Evolutionary conservation across 2,888 invertebrate genomes (phyloP).

Genomic region (Ichneumoninae sp.): DNA sequence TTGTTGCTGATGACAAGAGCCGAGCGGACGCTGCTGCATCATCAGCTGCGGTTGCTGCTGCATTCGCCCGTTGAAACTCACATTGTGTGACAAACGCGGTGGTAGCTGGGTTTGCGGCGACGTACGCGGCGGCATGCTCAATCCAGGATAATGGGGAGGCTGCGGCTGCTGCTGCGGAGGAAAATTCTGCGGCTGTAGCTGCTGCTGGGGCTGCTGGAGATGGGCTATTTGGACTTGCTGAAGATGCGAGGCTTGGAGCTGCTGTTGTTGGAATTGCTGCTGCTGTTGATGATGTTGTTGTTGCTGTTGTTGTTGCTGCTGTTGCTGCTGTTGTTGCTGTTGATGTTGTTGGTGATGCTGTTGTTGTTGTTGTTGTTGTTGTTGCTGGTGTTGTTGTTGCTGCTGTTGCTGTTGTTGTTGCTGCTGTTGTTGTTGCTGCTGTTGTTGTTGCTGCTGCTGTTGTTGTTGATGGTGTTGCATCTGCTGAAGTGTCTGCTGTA

Average conservation of each 20-base stretch:
- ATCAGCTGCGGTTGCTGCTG: conserved; percentile 77
- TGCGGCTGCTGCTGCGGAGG: conserved; percentile 77
- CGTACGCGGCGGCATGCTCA: conserved; percentile 80
- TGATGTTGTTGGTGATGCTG: conserved; percentile 81
- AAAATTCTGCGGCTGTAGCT: conserved; percentile 79
- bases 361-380: conserved; percentile 80
- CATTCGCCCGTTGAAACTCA: conserved; percentile 81
- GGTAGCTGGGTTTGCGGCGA: conserved; percentile 79
- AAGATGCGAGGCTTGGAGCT: conserved; percentile 67
- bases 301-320: conserved; percentile 74
- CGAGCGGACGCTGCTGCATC: conserved; percentile 78
- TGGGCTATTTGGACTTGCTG: conserved; percentile 52
- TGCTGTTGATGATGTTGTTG: conserved; percentile 77
- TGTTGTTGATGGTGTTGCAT: conserved; percentile 81
- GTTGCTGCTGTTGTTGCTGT: conserved; percentile 78
- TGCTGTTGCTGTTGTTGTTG: conserved; percentile 74
- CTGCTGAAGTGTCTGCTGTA: conserved; percentile 78
- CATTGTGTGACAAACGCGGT: conserved; percentile 75
- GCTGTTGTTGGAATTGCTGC: conserved; percentile 71
- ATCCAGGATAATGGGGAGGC: conserved; percentile 83
- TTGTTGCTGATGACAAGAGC: conserved; percentile 83
- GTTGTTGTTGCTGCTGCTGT: conserved; percentile 78
- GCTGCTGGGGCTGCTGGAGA: conserved; percentile 69
- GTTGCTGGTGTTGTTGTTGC: conserved; percentile 76
- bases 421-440: conserved; percentile 71